These are phyloP conservation scores for Acleris sparsana DNA, from an alignment of 2,888 invertebrate genomes.

Conservation along the genomic window DNA sequence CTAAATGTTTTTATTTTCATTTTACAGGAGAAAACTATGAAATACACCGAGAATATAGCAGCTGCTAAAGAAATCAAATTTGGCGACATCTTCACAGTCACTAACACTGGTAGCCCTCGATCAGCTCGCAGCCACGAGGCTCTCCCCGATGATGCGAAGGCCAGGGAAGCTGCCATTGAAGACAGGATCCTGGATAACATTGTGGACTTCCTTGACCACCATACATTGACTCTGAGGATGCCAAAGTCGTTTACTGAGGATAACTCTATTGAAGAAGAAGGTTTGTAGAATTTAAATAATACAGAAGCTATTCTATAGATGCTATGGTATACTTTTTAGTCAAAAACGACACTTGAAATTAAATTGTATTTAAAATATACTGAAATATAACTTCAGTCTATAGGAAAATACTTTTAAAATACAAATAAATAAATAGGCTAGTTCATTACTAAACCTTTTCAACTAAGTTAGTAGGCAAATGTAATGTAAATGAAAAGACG, in stretches of 20 bases:
- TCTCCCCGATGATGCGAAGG: slow-evolving; percentile 69
- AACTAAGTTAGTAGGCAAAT: not conserved
- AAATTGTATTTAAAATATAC: not conserved
- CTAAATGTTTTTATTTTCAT: slow-evolving; percentile 2
- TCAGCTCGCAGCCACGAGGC: slow-evolving; percentile 76
- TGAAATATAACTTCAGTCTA: not conserved
- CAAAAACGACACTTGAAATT: too few species aligned
- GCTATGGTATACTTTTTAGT: too few species aligned
- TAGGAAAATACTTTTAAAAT: not conserved
- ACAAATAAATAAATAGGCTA: not conserved
- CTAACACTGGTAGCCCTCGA: slow-evolving; percentile 70
- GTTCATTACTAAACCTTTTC: not conserved
- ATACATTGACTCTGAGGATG: slow-evolving; percentile 74
- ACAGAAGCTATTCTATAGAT: not conserved
- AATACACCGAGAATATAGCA: slow-evolving; percentile 74
- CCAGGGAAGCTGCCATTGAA: slow-evolving; percentile 70
- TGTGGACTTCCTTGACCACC: slow-evolving; percentile 73
- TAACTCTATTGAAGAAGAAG: slow-evolving; percentile 76
- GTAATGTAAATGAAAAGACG: slow-evolving; percentile 4
- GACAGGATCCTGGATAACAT: slow-evolving; percentile 77
- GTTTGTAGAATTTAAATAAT: slow-evolving; percentile 48
- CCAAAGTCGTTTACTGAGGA: slow-evolving; percentile 75
- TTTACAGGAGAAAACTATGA: slow-evolving; percentile 78
- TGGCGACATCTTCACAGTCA: slow-evolving; percentile 63
- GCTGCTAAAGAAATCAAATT: slow-evolving; percentile 70